A percentile compares a stretch with the other conserved stretches of the same genome.
Conservation (phyloP, 1,140 invertebrate species). For the Meloidogyne exigua region DNA sequence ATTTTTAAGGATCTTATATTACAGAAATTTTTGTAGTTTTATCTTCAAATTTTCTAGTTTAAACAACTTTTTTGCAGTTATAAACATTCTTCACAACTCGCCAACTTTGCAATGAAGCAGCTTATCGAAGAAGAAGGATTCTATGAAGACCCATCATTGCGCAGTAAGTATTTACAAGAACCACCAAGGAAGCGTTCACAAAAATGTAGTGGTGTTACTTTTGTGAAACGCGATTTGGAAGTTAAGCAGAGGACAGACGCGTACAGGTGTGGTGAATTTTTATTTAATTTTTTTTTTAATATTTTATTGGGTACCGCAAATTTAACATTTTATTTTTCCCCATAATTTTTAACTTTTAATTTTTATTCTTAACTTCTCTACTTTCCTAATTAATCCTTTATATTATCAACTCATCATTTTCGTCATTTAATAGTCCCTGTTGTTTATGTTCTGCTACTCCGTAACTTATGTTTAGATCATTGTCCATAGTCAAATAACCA, state of each 20-base stretch:
- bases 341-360: no score
- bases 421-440: neutral
- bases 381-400: neutral
- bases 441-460: constrained; percentile 6
- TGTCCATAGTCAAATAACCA: constrained; percentile 64
- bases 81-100: constrained; percentile 85
- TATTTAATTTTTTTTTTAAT: constrained; percentile 11
- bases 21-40: no score
- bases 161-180: constrained; percentile 75
- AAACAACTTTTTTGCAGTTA: constrained; percentile 65
- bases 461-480: constrained; percentile 63
- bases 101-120: constrained; percentile 94
- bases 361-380: constrained; percentile 12
- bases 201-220: constrained; percentile 43
- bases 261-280: constrained; percentile 65
- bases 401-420: constrained; percentile 5
- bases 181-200: constrained; percentile 39
- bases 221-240: constrained; percentile 83
- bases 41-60: no score
- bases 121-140: constrained; percentile 84
- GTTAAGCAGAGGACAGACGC: constrained; percentile 82
- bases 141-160: constrained; percentile 78
- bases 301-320: no score
- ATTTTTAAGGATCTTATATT: neutral
- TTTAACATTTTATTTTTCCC: no score